Conservation (phyloP, 2,888 invertebrate species). For the Cheilosia scutellata region DNA sequence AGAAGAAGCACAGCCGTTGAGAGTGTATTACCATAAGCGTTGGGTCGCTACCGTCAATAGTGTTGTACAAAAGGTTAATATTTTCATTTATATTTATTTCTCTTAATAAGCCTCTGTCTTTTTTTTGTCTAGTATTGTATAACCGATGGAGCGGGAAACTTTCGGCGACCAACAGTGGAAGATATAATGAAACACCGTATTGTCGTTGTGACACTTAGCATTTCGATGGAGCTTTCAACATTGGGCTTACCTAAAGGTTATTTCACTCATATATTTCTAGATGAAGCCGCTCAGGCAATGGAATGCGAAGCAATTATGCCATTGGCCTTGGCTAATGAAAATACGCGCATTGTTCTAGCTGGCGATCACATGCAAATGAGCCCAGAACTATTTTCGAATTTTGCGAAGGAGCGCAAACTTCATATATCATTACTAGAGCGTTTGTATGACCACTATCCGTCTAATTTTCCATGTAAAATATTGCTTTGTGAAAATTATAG, state of each 20-base stretch:
- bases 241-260: slow-evolving; percentile 88
- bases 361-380: slow-evolving; percentile 95
- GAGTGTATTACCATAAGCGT: slow-evolving; percentile 92
- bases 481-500: slow-evolving; percentile 93
- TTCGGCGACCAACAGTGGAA: slow-evolving; percentile 89
- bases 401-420: slow-evolving; percentile 88
- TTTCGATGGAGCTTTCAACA: slow-evolving; percentile 90
- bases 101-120: slow-evolving; percentile 3
- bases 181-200: slow-evolving; percentile 90
- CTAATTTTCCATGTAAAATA: slow-evolving; percentile 90
- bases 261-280: slow-evolving; percentile 92
- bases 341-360: slow-evolving; percentile 91
- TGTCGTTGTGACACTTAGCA: slow-evolving; percentile 91
- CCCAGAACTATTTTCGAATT: slow-evolving; percentile 91
- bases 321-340: slow-evolving; percentile 88
- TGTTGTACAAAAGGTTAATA: slow-evolving; percentile 86
- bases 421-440: slow-evolving; percentile 91
- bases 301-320: slow-evolving; percentile 94
- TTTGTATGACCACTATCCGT: slow-evolving; percentile 90
- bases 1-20: slow-evolving; percentile 88
- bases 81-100: not conserved
- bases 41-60: slow-evolving; percentile 91
- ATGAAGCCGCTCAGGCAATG: slow-evolving; percentile 94
- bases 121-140: slow-evolving; percentile 88
- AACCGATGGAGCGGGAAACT: slow-evolving; percentile 87